Evolutionary conservation across 2,888 invertebrate genomes (phyloP).

Genomic region (Trissoscelio sp.): DNA sequence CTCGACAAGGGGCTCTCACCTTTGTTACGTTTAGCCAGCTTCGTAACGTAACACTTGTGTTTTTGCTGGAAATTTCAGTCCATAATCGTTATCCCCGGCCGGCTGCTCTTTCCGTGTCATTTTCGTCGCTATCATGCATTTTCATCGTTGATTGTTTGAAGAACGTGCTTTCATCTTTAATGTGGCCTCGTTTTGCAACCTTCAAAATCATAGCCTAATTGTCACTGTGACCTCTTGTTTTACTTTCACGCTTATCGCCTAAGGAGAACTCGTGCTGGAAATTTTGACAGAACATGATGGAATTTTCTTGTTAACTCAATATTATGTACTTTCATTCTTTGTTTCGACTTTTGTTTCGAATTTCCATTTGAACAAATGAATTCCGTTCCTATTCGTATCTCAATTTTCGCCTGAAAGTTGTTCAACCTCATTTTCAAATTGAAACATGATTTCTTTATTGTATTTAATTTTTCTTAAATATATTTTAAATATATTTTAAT

Average conservation of each 20-base stretch:
- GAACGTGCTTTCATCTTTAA: constrained; percentile 50
- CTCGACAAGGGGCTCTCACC: constrained; percentile 17
- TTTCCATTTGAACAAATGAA: no score
- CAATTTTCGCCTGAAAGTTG: no score
- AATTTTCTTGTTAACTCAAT: background rate
- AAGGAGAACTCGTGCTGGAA: constrained; percentile 9
- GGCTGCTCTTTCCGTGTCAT: constrained; percentile 49
- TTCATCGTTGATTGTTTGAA: constrained; percentile 44
- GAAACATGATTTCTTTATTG: no score
- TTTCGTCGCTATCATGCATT: constrained; percentile 40
- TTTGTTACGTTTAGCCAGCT: constrained; percentile 39
- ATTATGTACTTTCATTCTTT: no score
- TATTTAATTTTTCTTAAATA: no score
- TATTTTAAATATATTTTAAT: no score
- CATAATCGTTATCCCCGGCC: constrained; percentile 13
- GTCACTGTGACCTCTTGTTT: constrained; percentile 49
- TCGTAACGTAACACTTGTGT: constrained; percentile 42
- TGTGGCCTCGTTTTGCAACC: constrained; percentile 55
- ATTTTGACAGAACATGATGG: background rate
- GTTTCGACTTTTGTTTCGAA: no score
- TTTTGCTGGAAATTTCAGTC: constrained; percentile 40
- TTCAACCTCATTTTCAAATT: no score
- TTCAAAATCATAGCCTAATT: constrained; percentile 61
- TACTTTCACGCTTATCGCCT: constrained; percentile 53
- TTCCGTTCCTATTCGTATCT: no score